A percentile compares a stretch with the other conserved stretches of the same genome.
These are phyloP conservation scores for Oriolus oriolus DNA, from an alignment of 2,113 vertebrate genomes.

Conservation along the genomic window DNA sequence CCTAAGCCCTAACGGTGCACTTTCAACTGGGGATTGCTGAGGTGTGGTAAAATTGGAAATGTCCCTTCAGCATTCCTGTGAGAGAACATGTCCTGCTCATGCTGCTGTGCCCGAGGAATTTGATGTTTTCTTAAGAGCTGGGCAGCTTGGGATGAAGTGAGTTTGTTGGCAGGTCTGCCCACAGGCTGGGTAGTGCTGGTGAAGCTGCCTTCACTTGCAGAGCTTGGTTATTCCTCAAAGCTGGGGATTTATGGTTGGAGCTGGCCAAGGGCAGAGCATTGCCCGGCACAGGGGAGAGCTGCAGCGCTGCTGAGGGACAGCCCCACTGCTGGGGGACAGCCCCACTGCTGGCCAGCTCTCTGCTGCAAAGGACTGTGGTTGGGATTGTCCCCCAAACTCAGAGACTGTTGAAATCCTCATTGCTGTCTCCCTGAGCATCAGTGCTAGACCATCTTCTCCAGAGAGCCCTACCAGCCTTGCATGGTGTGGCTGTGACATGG, in stretches of 20 bases:
- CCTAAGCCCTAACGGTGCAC: background rate
- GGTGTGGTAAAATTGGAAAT: background rate
- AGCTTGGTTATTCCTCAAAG: background rate
- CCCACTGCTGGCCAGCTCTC: rapidly evolving
- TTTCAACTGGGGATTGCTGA: background rate
- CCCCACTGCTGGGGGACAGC: background rate
- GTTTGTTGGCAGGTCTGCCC: background rate
- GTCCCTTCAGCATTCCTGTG: background rate
- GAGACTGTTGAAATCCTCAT: background rate
- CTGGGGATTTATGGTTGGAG: background rate
- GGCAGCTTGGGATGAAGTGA: background rate
- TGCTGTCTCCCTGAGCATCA: background rate
- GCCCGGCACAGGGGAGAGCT: rapidly evolving
- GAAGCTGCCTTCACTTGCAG: background rate
- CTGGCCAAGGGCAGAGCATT: background rate
- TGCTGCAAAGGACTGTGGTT: background rate
- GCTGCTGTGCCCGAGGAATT: background rate
- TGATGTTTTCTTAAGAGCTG: background rate
- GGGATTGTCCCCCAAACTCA: background rate
- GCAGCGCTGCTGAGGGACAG: background rate
- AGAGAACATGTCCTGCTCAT: background rate
- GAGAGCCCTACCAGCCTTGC: background rate
- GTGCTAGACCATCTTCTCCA: background rate
- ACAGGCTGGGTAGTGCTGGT: background rate
- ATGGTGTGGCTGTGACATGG: background rate